These are phyloP conservation scores for Oasisia sp. DNA, from an alignment of 2,888 invertebrate genomes.

Conservation along the genomic window DNA sequence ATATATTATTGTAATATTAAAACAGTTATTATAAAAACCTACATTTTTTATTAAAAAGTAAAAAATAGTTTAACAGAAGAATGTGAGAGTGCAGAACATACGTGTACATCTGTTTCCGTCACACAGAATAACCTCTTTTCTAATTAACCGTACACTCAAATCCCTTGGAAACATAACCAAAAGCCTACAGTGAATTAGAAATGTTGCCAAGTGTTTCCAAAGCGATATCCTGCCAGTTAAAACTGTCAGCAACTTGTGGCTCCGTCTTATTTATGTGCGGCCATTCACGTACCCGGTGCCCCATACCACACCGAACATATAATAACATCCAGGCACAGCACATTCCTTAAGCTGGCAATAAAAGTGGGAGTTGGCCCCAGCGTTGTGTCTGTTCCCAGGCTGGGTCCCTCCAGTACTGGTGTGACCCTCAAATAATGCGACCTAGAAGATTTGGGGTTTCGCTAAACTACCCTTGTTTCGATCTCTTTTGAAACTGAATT, in stretches of 20 bases:
- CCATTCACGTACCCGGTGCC: neutral
- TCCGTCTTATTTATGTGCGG: neutral
- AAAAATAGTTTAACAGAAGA: too few relatives aligned
- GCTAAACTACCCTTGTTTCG: too few relatives aligned
- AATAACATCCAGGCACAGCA: neutral
- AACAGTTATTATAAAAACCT: too few relatives aligned
- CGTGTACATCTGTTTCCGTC: too few relatives aligned
- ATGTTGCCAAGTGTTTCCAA: neutral
- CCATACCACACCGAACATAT: neutral
- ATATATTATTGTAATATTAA: too few relatives aligned
- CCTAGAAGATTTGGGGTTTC: too few relatives aligned
- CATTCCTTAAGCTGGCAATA: neutral
- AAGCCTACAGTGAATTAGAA: neutral
- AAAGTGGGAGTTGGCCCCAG: neutral
- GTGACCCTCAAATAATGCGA: neutral
- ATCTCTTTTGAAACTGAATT: too few relatives aligned
- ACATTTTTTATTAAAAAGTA: too few relatives aligned
- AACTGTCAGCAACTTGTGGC: neutral
- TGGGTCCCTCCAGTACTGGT: neutral
- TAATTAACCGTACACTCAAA: neutral
- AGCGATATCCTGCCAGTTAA: neutral
- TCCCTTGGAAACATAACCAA: neutral
- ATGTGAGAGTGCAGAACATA: too few relatives aligned
- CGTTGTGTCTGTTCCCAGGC: neutral
- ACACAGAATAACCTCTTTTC: too few relatives aligned